Evolutionary conservation across 2,888 invertebrate species (phyloP).

Genomic region (Spodoptera littoralis): DNA sequence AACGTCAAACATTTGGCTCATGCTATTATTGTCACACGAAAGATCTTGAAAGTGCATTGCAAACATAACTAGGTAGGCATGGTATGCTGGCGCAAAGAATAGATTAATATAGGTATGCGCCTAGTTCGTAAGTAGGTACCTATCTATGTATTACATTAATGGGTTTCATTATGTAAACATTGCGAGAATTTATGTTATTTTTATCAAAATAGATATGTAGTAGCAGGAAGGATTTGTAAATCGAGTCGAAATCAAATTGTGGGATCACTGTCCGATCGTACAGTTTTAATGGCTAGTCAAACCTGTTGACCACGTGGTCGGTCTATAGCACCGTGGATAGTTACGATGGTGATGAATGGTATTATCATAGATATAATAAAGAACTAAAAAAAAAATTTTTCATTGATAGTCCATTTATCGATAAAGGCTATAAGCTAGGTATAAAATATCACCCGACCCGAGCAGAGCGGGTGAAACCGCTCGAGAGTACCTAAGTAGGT

Average conservation of each 20-base stretch:
- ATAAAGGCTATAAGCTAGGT: too few species aligned
- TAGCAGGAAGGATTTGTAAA: neutral
- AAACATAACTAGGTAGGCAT: slow-evolving; percentile 11
- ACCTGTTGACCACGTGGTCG: slow-evolving; percentile 7
- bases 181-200: neutral
- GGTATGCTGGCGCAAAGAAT: slow-evolving; percentile 21
- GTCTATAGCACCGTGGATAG: slow-evolving; percentile 4
- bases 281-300: slow-evolving; percentile 14
- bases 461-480: too few species aligned
- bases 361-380: too few species aligned
- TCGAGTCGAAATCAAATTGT: neutral
- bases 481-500: too few species aligned
- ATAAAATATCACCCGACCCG: too few species aligned
- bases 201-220: too few species aligned
- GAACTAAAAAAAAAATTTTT: too few species aligned
- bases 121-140: neutral
- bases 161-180: slow-evolving; percentile 3
- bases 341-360: slow-evolving; percentile 13
- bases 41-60: slow-evolving; percentile 47
- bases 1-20: slow-evolving; percentile 14
- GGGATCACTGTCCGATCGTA: too few species aligned
- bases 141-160: neutral
- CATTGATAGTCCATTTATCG: too few species aligned
- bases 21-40: slow-evolving; percentile 42
- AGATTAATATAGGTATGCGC: neutral